Evolutionary conservation across 2,888 invertebrate species (phyloP), one percentile per base, ranked within the genome.

Genomic region (Campoplex capitator): DNA sequence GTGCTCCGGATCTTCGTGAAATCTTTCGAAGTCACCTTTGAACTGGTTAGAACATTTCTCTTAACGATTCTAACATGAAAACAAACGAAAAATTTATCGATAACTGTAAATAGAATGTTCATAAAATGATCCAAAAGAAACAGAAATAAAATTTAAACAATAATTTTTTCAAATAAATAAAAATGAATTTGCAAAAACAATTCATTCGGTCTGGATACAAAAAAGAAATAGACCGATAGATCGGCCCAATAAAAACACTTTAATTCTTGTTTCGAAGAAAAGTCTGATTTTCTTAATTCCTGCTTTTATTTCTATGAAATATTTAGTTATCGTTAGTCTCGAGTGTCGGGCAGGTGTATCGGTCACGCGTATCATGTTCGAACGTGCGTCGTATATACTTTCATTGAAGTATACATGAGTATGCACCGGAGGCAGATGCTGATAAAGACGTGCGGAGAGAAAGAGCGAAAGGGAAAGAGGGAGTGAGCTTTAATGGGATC

Each of bases 401-500:
- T 48, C 71, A 65, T 73, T 23, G 13, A 28, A 16, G 54, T 80
- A 70, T 54, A 54, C n/a, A 58, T 35, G 32, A 65, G 76, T 77
- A 67, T 51, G 35, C 48, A 51, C 32, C 70, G 45, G 62, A 28
- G 62, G 62, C 58, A 80, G 80, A 71, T 51, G 62, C 62, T 11
- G 73, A 73, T 65, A 65, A 42, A 74, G 80, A 73, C n/a, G 56
- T 23, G 45, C n/a, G 45, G 51, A 18, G 77, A 71, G 51, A 73
- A 71, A 62, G 23, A 71, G 58, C 79, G 78, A 90, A 90, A 91
- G 90, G 89, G 90, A 89, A 23, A 23, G 89, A 86, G 70, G 32
- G 80, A 89, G 79, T 75, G 86, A 87, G 89, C 90, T 92, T 92
- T 92, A 92, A 92, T 91, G 92, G 92, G 91, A 91, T 91, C 91